Conservation (phyloP, 2,113 vertebrate species). For the Megatriorchis doriae region DNA sequence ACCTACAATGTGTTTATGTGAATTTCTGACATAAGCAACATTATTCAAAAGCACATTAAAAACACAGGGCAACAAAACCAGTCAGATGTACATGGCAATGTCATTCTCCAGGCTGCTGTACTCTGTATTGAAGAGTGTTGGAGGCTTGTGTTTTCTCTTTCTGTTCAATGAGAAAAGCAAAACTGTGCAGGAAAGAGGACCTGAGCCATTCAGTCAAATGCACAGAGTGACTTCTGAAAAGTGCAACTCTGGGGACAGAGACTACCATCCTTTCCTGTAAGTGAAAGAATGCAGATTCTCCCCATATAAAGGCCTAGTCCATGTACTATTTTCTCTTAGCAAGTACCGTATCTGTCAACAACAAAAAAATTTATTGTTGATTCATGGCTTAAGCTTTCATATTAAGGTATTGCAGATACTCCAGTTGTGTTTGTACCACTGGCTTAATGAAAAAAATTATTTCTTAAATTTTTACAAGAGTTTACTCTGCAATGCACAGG, state of each 20-base stretch:
- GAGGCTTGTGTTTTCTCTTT: background rate
- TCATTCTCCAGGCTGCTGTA: background rate
- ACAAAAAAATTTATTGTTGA: background rate
- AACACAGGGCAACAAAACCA: background rate
- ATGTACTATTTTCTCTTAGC: background rate
- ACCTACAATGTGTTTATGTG: constrained; percentile 9
- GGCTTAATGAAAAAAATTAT: background rate
- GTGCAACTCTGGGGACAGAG: background rate
- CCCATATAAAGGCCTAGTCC: background rate
- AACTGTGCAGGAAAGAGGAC: background rate
- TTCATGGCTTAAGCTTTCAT: background rate
- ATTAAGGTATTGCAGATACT: background rate
- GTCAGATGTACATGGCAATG: background rate
- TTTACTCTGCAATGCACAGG: background rate
- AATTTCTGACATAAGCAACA: background rate
- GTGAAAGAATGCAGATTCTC: background rate
- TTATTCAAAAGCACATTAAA: background rate
- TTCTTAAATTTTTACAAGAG: background rate
- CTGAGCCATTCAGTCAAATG: background rate
- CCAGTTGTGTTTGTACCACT: background rate
- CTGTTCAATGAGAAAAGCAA: background rate
- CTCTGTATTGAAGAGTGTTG: background rate
- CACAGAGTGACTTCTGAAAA: background rate
- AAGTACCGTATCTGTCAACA: background rate
- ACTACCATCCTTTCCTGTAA: background rate